Base-by-base conservation (phyloP, 2,888 invertebrate genomes). In the Tenthredo livida region DNA sequence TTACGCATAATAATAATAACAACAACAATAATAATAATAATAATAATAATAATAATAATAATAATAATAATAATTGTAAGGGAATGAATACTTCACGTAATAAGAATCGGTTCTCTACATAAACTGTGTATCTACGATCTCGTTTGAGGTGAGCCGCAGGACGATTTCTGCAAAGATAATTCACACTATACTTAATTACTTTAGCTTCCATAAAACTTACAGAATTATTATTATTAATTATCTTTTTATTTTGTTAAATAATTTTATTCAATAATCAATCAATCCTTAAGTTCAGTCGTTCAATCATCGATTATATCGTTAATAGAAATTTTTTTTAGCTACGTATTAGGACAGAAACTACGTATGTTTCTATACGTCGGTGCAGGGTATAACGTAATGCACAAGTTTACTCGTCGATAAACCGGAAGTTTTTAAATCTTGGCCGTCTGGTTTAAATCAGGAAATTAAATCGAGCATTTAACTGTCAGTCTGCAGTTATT, bases 81-180 rank as follows among this genome's bases (percentile, higher is more conserved):
- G 5, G 17, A 70, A 70, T 33, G 17, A n/a, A 70, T 17, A 43
- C 43, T 73, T 9, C 15, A 43, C 17, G 43, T 73, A 43, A 10
- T 12, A n/a, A 43, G 9, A 15, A 43, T 43, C 9, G 4, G n/a
- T 40, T 0, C 15, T 15, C 47, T 3, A 15, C 47, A 15, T 47
- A 47, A 47, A 47, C 47, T 47, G 47, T 47, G 15, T 47, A 47
- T 47, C 47, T 47, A 47, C n/a, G 5, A 2, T 40, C 5, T 33
- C 43, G 40, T 43, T 77, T 77, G 77, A 77, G 77, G 77, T 77
- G 33, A 77, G n/a, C 77, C 77, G 12, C 77, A 77, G 50, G 47
- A 12, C 5, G 54, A 72, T 72, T 29, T 33, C 29, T 33, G 7
- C n/a, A 17, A 54, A 50, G 54, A 33, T 77, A 54, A 77, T 54